Evolutionary conservation across 2,888 invertebrate genomes (phyloP), one percentile per base, ranked within the genome.

Genomic region (Amorpha juglandis): DNA sequence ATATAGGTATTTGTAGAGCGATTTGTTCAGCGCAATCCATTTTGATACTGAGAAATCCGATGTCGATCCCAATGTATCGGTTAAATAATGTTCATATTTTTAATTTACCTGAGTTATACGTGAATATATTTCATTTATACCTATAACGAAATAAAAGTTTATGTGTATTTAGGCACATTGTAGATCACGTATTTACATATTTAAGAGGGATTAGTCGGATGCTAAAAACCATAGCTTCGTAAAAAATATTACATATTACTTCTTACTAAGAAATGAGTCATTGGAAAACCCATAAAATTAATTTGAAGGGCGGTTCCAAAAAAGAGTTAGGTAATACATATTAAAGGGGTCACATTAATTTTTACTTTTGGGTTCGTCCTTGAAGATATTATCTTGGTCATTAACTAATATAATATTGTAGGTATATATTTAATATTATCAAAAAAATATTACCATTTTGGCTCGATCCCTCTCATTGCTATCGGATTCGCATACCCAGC

Each of bases 1-100:
- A 79, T 71, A 74, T 84, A 82, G 81, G 80, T 88, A 87, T 88
- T 87, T 83, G 83, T 81, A 80, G 84, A 82, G 72, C 78, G 69
- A 76, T 83, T 78, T 78, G 76, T 78, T 78, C 73, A 71, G 77
- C 74, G 75, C 71, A 73, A 76, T 66, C 74, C 67, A 75, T 19
- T 45, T 47, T 52, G 33, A 53, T 63, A 65, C 55, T 45, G 48
- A 65, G 64, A 53, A 58, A 38, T 19, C 58, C 48, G 6, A 9
- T 48, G n/a, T 50, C 21, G 48, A 62, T 50, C 14, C n/a, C 48
- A 38, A 21, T 21, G 7, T 21, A 62, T 48, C n/a, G 14, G 51
- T 45, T 55, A 35, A 27, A 55, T 42, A 1, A 42, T 11, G 9
- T 21, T 58, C 35, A 19, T 16, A 58, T 3, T 58, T 38, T 38